Conservation (phyloP, 1,140 invertebrate genomes). For the Nymphalis io region DNA sequence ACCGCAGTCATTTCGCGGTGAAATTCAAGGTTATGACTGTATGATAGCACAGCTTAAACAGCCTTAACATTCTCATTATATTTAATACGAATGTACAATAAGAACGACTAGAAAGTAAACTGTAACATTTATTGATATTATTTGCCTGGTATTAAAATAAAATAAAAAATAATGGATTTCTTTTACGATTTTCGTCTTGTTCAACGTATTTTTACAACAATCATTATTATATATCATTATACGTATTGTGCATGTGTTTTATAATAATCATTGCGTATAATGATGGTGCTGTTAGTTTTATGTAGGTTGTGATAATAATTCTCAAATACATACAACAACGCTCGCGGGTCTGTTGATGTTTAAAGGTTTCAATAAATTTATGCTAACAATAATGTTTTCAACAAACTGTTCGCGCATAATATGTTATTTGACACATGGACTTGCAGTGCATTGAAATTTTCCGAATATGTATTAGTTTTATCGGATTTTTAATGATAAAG, state of each 20-base stretch:
- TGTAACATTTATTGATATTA: no score
- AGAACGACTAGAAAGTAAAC: no score
- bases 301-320: constrained; percentile 19
- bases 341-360: constrained; percentile 20
- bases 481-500: no score
- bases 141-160: no score
- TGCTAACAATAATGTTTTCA: constrained; percentile 30
- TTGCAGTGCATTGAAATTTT: constrained; percentile 1
- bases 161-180: no score
- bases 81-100: not conserved
- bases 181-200: no score
- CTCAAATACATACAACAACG: constrained; percentile 26
- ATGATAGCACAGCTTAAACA: constrained; percentile 16
- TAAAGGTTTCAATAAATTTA: constrained; percentile 34
- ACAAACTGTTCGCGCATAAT: constrained; percentile 21
- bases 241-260: not conserved
- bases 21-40: constrained; percentile 46
- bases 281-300: constrained; percentile 1
- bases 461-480: constrained; percentile 2
- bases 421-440: constrained; percentile 27
- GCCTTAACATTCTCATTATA: constrained; percentile 1
- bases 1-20: constrained; percentile 48
- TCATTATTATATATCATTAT: no score
- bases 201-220: no score
- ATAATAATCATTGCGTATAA: not conserved